A percentile compares a stretch with the other conserved stretches of the same genome.
Evolutionary conservation across 2,888 invertebrate species (phyloP).

Genomic region (Drosophila greeni): DNA sequence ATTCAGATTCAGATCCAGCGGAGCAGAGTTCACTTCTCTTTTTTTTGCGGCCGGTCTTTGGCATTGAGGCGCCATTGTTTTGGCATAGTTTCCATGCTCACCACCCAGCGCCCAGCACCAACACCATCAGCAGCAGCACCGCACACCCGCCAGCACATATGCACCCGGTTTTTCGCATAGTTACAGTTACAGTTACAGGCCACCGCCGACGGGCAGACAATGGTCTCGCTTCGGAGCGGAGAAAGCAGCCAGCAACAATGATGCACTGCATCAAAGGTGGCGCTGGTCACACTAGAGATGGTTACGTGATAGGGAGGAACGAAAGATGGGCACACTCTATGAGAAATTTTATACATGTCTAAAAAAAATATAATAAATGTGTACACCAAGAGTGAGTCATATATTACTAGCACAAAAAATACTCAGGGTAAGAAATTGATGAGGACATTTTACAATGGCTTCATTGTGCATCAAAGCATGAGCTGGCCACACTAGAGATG

Average conservation of each 20-base stretch:
- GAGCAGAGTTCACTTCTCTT: constrained; percentile 32
- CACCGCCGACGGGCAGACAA: constrained; percentile 60
- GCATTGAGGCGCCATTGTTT: constrained; percentile 71
- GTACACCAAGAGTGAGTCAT: background rate
- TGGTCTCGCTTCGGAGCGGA: constrained; percentile 52
- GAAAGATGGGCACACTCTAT: background rate
- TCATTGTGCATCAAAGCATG: constrained; percentile 36
- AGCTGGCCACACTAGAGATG: constrained; percentile 43
- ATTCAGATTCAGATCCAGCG: constrained; percentile 10
- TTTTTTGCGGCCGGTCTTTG: constrained; percentile 50
- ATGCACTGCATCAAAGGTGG: constrained; percentile 45
- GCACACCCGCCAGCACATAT: constrained; percentile 37
- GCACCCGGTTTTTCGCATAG: constrained; percentile 65
- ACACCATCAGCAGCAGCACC: constrained; percentile 6
- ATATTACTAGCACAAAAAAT: background rate
- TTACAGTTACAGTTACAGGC: constrained; percentile 53
- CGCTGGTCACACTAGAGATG: constrained; percentile 45
- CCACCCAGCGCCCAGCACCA: constrained; percentile 1
- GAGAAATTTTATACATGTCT: background rate
- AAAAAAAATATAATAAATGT: background rate
- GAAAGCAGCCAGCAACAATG: constrained; percentile 49
- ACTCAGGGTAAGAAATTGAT: background rate
- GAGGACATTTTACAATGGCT: background rate
- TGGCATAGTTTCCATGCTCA: constrained; percentile 58
- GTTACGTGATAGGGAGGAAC: constrained; percentile 3